Evolutionary conservation across 1,140 invertebrate species (phyloP).

Genomic region (Vanessa atalanta): DNA sequence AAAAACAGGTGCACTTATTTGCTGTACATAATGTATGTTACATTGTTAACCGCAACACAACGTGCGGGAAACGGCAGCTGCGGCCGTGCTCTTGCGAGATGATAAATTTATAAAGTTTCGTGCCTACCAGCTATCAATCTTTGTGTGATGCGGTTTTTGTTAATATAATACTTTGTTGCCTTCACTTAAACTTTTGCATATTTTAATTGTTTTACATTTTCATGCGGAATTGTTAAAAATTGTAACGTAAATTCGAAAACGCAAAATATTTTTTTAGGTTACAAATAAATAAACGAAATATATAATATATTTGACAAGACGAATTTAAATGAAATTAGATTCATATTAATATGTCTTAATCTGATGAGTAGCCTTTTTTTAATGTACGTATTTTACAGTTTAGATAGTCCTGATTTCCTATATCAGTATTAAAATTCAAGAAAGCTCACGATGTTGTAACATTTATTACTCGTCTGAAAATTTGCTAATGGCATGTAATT

Average conservation of each 20-base stretch:
- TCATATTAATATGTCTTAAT: no score
- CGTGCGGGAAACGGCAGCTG: constrained; percentile 25
- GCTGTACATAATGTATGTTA: constrained; percentile 11
- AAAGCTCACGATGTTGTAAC: not conserved
- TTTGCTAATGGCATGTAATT: constrained; percentile 20
- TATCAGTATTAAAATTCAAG: not conserved
- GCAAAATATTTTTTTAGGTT: no score
- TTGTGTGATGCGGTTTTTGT: constrained; percentile 30
- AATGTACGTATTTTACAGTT: not conserved
- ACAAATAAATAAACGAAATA: no score
- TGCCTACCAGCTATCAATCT: constrained; percentile 35
- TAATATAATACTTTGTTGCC: not conserved
- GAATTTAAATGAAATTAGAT: no score
- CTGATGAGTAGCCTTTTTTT: no score
- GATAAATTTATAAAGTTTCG: constrained; percentile 50
- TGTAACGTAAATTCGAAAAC: no score
- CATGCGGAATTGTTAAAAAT: no score
- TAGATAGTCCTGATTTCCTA: not conserved
- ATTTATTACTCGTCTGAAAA: constrained; percentile 6
- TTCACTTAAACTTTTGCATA: not conserved
- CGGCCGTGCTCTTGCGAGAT: constrained; percentile 20
- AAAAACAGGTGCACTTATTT: not conserved
- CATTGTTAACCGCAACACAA: constrained; percentile 9
- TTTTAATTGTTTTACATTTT: not conserved
- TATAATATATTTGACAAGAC: no score